Base-by-base conservation (phyloP, 2,113 vertebrate genomes). In the Pelodiscus sinensis region DNA sequence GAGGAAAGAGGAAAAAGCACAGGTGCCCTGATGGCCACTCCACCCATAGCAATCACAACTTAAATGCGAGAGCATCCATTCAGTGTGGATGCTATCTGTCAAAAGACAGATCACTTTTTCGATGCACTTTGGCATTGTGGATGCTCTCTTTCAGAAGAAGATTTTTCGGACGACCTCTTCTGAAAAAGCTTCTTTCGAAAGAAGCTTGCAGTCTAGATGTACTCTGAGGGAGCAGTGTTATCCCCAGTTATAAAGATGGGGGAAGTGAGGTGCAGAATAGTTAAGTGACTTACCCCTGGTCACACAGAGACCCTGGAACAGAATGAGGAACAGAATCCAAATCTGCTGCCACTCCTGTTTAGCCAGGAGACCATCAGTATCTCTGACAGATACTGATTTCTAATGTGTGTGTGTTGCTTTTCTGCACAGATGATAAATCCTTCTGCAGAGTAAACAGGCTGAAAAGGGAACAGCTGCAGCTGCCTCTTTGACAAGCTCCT, bases 361-460 rank as follows among this genome's bases (percentile, higher is more conserved):
- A 90, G 91, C 95, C 94, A 95, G 88, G 90, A 92, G 96, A 84
- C 89, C 29, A 4, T 50, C n/a, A n/a, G n/a, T n/a, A n/a, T n/a
- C 13, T 94, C 90, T 93, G 96, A 68, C 95, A 68, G 92, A 25
- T 77, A 3, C 84, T 24, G 93, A 1, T 31, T 15, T 5, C 87
- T 60, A 93, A 71, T 24, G 71, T 31, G 90, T 79, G 90, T 27
- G 90, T 88, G 8, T 81, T 88, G 96, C 81, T 88, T 94, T 65
- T 85, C 93, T 73, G 96, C 96, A 84, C 96, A 90, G 96, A 95
- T 82, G 94, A 96, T 11, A 68, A 96, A 96, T 95, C 84, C 93
- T 29, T n/a, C 87, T 4, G 91, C 35, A 60, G 82, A 25, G 93
- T 9, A 50, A 83, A 79, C 94, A 91, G 94, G 92, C 83, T 15